Base-by-base conservation (phyloP, 1,140 invertebrate genomes). In the Drosophila azteca region DNA sequence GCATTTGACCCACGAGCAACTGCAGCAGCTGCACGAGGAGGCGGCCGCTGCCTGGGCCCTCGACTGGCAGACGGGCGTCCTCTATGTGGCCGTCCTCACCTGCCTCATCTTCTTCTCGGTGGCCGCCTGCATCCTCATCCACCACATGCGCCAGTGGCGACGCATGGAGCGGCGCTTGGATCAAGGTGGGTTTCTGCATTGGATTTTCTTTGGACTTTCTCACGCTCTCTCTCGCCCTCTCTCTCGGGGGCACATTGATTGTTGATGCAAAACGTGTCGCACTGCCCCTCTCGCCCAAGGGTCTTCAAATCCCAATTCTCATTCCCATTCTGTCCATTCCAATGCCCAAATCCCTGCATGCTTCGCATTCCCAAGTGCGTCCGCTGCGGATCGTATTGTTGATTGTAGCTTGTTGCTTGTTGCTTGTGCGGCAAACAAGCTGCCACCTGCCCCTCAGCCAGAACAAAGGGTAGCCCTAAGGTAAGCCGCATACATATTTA, bases 21-120 rank as follows among this genome's bases (percentile, higher is more conserved):
- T 90, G 77, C 90, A 90, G 61, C 89, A 90, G 60, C 55, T 89
- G 58, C 89, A 91, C 20, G 82, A 91, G 64, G 90, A 90, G 65
- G 82, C 82, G 0, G 81, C 81, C 20, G 81, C 81, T 15, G 70
- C 74, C 13, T 51, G 89, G 69, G 75, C 75, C 0, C 60, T 90
- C 44, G 90, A 95, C 79, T 95, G 94, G 94, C 94, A 95, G 72
- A 94, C 94, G 0, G 92, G 93, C 4, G 93, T 93, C 1, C 79
- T 95, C 65, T 93, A 93, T 3, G 90, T 94, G 20, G 94, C 94
- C 15, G 93, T 94, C 5, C 93, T 93, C 64, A 93, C 94, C 43
- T 95, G 94, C 87, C 92, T 95, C 26, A 77, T 95, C 61, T 95
- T 95, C 92, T 95, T 95, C 85, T 88, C 94, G 43, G 93, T 94